These are phyloP conservation scores for Ochotona princeps DNA, from an alignment of 2,113 vertebrate genomes.

Conservation along the genomic window DNA sequence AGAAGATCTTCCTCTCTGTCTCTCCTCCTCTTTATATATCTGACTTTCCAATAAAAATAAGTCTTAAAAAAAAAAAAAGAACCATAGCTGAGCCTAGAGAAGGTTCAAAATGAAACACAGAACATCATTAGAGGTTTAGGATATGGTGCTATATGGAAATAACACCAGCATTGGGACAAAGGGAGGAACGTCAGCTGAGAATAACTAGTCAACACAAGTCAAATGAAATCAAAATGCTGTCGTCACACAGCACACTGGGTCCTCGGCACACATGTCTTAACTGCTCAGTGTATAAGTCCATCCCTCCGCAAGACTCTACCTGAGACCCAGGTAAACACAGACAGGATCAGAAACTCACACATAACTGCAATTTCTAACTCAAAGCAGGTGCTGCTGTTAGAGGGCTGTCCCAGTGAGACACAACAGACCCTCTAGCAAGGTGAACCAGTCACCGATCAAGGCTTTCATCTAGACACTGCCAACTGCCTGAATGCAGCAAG, in stretches of 20 bases:
- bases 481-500: not conserved
- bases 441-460: not conserved
- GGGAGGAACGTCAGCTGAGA: not conserved
- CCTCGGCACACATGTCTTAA: not conserved
- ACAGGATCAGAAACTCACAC: not conserved
- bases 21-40: no score
- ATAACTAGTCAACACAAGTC: not conserved
- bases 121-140: conserved; percentile 13
- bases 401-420: not conserved
- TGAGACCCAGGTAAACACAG: not conserved
- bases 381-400: not conserved
- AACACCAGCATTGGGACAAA: not conserved
- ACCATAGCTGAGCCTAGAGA: not conserved
- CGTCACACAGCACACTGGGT: not conserved
- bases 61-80: not conserved
- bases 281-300: not conserved
- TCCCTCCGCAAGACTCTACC: not conserved
- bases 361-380: not conserved
- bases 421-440: not conserved
- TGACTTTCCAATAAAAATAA: no score
- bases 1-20: no score
- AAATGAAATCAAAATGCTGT: conserved; percentile 40
- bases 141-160: not conserved
- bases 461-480: not conserved
- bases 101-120: not conserved